Evolutionary conservation across 2,888 invertebrate genomes (phyloP).

Genomic region (Tinea trinotella): DNA sequence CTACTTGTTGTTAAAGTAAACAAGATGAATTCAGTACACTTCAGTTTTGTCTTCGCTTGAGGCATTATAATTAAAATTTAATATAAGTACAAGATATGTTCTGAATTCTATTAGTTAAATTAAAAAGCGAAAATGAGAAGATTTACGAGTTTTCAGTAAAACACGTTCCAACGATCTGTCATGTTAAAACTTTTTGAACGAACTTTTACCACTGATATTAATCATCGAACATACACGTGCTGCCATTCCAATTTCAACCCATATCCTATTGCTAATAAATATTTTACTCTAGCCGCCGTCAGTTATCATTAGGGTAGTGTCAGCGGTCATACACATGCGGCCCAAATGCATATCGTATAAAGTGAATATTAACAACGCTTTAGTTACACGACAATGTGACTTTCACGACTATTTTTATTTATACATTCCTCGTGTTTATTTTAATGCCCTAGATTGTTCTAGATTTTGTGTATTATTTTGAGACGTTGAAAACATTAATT

Average conservation of each 20-base stretch:
- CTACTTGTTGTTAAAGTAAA: no score
- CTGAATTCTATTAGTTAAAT: neutral
- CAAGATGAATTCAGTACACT: no score
- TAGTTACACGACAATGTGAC: neutral
- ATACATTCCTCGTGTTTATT: neutral
- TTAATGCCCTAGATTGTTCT: neutral
- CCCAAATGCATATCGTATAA: neutral
- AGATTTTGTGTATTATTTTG: neutral
- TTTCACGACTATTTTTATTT: neutral
- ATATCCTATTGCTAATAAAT: neutral
- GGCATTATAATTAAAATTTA: no score
- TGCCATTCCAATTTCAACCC: neutral
- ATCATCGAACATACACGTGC: neutral
- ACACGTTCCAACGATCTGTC: slow-evolving; percentile 4
- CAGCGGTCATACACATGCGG: neutral
- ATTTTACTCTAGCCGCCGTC: neutral
- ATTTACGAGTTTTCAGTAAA: slow-evolving; percentile 3
- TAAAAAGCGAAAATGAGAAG: neutral
- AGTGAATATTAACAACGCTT: neutral
- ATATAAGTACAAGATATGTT: no score
- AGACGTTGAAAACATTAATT: neutral
- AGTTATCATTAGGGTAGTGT: neutral
- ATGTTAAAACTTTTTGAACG: slow-evolving; percentile 1
- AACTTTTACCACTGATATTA: neutral
- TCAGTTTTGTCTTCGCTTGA: no score